Conservation (phyloP, 1,140 invertebrate species). For the Drosophila biarmipes region DNA sequence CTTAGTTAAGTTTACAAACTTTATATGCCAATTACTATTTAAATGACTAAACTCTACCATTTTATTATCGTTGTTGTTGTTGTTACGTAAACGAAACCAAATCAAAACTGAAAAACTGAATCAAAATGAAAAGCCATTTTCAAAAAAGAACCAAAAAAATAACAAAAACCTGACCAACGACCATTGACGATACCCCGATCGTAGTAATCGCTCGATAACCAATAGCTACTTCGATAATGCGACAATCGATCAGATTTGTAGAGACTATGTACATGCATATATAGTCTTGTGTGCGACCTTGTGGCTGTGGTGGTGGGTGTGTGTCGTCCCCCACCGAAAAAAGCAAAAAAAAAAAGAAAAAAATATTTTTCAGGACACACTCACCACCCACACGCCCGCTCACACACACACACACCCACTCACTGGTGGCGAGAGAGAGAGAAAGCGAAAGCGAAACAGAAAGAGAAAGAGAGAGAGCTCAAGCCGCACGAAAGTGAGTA, state of each 20-base stretch:
- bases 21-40: conserved; percentile 67
- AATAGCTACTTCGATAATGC: conserved; percentile 35
- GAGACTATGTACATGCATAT: conserved; percentile 8
- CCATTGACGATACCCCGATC: conserved; percentile 31
- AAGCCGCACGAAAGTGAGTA: conserved; percentile 50
- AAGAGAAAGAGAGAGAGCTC: conserved; percentile 15
- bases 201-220: conserved; percentile 35
- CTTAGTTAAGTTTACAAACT: conserved; percentile 56
- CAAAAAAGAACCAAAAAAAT: conserved; percentile 4
- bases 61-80: conserved; percentile 81
- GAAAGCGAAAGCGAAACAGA: conserved; percentile 20
- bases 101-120: conserved; percentile 15
- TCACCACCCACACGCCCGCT: conserved; percentile 12
- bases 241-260: conserved; percentile 33
- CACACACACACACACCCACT: conserved; percentile 25
- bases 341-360: not conserved
- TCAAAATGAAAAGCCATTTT: conserved; percentile 20
- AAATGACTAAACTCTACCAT: conserved; percentile 80
- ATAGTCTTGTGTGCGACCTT: conserved; percentile 31
- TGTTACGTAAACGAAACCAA: conserved; percentile 68
- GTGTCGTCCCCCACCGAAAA: conserved; percentile 5
- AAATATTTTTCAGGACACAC: conserved; percentile 23
- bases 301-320: conserved; percentile 28
- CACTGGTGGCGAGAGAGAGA: conserved; percentile 36
- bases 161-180: conserved; percentile 23